Evolutionary conservation across 2,797 vertebrate species (phyloP), one percentile per base, ranked within the genome.

Genomic region (Cirrhinus mrigala): DNA sequence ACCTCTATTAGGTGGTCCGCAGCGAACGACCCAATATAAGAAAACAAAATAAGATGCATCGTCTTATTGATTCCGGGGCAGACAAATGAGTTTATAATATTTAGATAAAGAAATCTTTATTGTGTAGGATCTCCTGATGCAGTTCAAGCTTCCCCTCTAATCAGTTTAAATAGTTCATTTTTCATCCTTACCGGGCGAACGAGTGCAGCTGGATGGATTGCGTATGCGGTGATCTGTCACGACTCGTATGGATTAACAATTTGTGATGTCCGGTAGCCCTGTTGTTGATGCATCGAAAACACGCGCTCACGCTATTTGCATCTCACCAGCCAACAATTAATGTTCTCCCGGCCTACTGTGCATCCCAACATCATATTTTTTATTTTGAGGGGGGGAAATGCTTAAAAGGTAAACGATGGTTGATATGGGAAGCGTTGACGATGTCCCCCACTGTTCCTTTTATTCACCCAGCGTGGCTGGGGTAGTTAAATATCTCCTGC

Each of bases 31-130:
- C 87, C 79, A 85, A 89, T 89, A 87, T 89, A 82, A 89, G 87
- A 89, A 79, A 88, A 85, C 79, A 78, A 91, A 91, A 89, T 91
- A 91, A 90, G 95, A 95, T 94, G 95, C 94, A 95, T 94, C 93
- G 94, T 89, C 91, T 94, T 96, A 97, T 97, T 96, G 96, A 97
- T 96, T 96, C 93, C 92, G 89, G 88, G 89, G 92, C 12, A 92
- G 94, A 96, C 95, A 96, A 97, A 96, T 97, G 94, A 95, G 91
- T 96, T 96, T 93, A 95, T 96, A 95, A 96, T 96, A 96, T 97
- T 97, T 97, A 95, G 95, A 96, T 95, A 95, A 95, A 97, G 95
- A 96, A 96, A 96, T 95, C 95, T 96, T 97, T 96, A 96, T 96
- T 96, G 94, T 94, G 93, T 94, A 91, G 91, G 92, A 91, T 96